A percentile compares a stretch with the other conserved stretches of the same genome.
Conservation (phyloP, 2,888 invertebrate genomes). For the Hartigia nigra region DNA sequence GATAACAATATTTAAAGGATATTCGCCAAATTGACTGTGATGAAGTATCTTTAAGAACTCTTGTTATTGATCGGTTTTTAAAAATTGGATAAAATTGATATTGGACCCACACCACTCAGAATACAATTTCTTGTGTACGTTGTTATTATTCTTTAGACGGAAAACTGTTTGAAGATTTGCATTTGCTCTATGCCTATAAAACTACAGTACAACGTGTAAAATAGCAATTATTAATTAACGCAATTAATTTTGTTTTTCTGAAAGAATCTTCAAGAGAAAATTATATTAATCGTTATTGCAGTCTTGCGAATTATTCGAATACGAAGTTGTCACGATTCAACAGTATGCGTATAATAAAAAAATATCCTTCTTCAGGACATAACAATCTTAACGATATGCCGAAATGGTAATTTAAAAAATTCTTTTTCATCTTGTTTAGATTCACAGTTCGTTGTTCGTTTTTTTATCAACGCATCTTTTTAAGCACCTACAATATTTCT, state of each 20-base stretch:
- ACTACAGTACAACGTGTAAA: background rate
- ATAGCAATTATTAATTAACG: background rate
- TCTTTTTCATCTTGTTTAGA: background rate
- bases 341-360: background rate
- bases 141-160: background rate
- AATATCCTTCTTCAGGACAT: background rate
- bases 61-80: background rate
- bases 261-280: constrained; percentile 1
- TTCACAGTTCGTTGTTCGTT: background rate
- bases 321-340: background rate
- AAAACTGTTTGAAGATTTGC: background rate
- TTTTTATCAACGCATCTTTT: background rate
- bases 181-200: background rate
- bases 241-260: background rate
- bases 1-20: background rate
- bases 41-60: background rate
- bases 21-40: background rate
- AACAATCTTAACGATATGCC: background rate
- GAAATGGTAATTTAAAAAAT: background rate
- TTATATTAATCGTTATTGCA: background rate
- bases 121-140: background rate
- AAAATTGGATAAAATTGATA: background rate
- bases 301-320: background rate
- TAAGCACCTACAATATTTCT: background rate
- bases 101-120: background rate